A percentile compares a stretch with the other conserved stretches of the same genome.
Conservation (phyloP, 2,113 vertebrate genomes). For the Vidua macroura region DNA sequence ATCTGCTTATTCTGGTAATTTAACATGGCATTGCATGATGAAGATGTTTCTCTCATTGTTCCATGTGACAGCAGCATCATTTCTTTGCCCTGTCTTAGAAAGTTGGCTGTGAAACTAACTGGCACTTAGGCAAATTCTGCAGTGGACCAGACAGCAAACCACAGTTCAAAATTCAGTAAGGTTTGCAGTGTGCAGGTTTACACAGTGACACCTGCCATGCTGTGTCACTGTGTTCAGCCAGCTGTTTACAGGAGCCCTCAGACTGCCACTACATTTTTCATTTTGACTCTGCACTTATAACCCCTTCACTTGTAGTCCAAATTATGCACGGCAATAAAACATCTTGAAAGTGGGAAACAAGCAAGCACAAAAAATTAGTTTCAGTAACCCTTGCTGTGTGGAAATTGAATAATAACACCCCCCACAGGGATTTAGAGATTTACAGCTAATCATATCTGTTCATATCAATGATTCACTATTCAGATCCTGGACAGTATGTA, state of each 20-base stretch:
- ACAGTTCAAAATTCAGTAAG: not conserved
- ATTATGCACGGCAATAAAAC: conserved; percentile 44
- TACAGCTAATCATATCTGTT: not conserved
- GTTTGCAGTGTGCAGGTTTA: not conserved
- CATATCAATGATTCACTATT: not conserved
- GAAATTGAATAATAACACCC: conserved; percentile 60
- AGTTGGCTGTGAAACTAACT: not conserved
- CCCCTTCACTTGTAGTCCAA: not conserved
- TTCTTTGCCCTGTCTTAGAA: not conserved
- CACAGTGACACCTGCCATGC: not conserved
- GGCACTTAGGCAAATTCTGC: not conserved
- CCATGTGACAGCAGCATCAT: not conserved
- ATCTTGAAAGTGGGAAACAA: conserved; percentile 25
- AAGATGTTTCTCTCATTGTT: not conserved
- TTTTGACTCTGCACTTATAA: not conserved
- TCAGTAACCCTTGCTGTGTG: conserved; percentile 48
- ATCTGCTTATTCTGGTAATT: not conserved
- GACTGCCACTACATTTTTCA: not conserved
- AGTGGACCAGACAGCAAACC: not conserved
- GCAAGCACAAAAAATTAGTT: conserved; percentile 56
- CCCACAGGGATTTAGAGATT: not conserved
- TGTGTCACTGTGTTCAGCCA: not conserved
- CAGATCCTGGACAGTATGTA: conserved; percentile 3
- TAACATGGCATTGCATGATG: not conserved
- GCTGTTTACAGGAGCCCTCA: not conserved